These are phyloP conservation scores for Cyphomyrus plagiostoma DNA, from an alignment of 2,113 vertebrate genomes.

Conservation along the genomic window DNA sequence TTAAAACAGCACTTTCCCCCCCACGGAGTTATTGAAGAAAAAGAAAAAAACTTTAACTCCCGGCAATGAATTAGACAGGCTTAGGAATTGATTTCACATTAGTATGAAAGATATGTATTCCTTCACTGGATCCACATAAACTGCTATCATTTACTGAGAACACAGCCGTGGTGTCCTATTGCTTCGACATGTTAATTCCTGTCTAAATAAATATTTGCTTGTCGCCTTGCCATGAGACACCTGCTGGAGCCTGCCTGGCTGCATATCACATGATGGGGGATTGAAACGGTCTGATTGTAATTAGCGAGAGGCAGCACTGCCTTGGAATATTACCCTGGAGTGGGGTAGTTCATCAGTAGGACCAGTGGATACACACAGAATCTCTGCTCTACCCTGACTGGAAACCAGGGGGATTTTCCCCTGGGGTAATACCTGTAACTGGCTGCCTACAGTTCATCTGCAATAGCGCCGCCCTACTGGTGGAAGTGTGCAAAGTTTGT, in stretches of 20 bases:
- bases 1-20: slow-evolving; percentile 10
- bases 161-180: background rate
- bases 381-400: background rate
- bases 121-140: background rate
- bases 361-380: background rate
- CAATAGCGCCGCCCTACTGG: background rate
- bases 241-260: background rate
- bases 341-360: background rate
- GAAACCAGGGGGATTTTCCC: background rate
- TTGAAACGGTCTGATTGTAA: background rate
- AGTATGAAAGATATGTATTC: background rate
- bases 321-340: background rate
- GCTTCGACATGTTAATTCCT: slow-evolving; percentile 16
- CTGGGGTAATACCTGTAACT: background rate
- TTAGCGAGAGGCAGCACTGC: background rate
- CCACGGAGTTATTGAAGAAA: slow-evolving; percentile 6
- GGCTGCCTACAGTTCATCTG: background rate
- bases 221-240: background rate
- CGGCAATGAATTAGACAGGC: slow-evolving; percentile 16
- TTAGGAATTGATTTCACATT: slow-evolving; percentile 24
- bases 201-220: slow-evolving; percentile 12
- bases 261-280: background rate
- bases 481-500: background rate
- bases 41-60: slow-evolving; percentile 8
- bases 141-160: slow-evolving; percentile 5